Conservation (phyloP, 92 coral and sea anemone genomes). For the Montipora capitata region DNA sequence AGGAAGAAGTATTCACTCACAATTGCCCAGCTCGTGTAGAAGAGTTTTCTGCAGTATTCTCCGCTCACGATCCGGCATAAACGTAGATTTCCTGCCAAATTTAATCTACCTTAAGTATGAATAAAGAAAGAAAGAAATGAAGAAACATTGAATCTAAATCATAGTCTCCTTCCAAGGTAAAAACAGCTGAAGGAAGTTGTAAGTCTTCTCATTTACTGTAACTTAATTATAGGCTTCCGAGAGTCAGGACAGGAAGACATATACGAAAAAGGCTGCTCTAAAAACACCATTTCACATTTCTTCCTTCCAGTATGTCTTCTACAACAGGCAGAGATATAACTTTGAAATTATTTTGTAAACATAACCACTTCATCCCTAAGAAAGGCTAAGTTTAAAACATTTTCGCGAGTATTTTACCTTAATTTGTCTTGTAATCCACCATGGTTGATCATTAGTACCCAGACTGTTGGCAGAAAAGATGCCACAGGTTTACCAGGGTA, state of each 20-base stretch:
- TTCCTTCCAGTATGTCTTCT: background rate
- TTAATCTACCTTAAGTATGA: background rate
- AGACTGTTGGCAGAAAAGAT: background rate
- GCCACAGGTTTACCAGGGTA: background rate
- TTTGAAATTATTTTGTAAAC: background rate
- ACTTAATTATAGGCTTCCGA: too few species aligned
- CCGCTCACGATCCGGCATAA: constrained; percentile 7
- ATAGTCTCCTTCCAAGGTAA: background rate
- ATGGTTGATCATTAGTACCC: constrained; percentile 35
- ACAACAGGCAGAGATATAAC: background rate
- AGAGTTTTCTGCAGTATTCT: background rate
- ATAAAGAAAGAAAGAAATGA: background rate
- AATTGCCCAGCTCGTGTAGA: background rate
- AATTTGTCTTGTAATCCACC: background rate
- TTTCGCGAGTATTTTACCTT: background rate
- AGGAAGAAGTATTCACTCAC: background rate
- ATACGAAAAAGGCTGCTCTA: background rate
- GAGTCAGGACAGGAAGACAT: too few species aligned
- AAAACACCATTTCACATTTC: background rate
- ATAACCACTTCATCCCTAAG: background rate
- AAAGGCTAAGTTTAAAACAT: background rate
- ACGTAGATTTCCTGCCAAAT: background rate
- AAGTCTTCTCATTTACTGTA: too few species aligned
- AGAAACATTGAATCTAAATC: background rate
- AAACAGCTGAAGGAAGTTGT: background rate